A percentile compares a stretch with the other conserved stretches of the same genome.
These are phyloP conservation scores for Dendrolimus pini DNA, from an alignment of 2,888 invertebrate genomes.

Conservation along the genomic window DNA sequence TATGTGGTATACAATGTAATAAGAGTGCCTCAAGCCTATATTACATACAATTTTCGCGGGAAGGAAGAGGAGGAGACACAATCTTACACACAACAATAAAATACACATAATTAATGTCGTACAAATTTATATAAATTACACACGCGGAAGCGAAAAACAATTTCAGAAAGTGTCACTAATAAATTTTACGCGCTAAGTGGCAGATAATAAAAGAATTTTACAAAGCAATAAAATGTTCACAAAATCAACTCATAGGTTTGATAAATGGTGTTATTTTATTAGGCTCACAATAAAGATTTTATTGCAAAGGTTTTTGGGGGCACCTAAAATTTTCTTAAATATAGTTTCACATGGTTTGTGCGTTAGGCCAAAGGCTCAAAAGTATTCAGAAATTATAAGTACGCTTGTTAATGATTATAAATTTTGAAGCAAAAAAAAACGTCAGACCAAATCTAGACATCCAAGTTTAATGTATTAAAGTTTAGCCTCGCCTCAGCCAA, in stretches of 20 bases:
- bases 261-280: neutral
- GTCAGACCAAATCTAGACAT: too few species aligned
- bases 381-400: too few species aligned
- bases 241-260: constrained; percentile 20
- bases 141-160: constrained; percentile 25
- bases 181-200: constrained; percentile 25
- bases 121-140: constrained; percentile 14
- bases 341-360: too few species aligned
- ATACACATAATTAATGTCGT: constrained; percentile 27
- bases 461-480: too few species aligned
- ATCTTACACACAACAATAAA: constrained; percentile 27
- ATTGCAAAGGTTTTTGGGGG: neutral
- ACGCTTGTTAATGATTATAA: too few species aligned
- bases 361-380: too few species aligned
- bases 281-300: neutral
- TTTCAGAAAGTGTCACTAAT: constrained; percentile 26
- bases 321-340: neutral
- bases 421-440: too few species aligned
- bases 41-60: neutral
- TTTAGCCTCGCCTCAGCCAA: too few species aligned
- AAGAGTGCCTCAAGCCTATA: too few species aligned
- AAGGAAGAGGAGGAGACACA: too few species aligned
- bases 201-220: constrained; percentile 33
- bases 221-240: constrained; percentile 34
- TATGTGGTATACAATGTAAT: too few species aligned